Evolutionary conservation across 2,888 invertebrate species (phyloP).

Genomic region (Lymantria monacha): DNA sequence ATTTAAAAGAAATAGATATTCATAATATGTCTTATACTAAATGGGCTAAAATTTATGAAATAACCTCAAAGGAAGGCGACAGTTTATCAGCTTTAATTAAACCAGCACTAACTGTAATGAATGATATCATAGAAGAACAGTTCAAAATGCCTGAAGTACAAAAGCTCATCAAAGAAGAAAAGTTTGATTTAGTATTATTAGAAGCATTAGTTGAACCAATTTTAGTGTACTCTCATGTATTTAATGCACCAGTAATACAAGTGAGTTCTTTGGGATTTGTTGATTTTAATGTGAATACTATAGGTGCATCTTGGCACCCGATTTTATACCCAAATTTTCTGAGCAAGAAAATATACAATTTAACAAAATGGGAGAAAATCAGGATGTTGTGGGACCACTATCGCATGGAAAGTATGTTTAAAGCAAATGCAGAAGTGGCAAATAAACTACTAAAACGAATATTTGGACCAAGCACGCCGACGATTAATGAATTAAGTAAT

Average conservation of each 20-base stretch:
- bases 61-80: neutral
- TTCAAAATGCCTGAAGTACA: constrained; percentile 2
- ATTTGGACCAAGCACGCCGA: constrained; percentile 32
- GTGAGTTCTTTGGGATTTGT: constrained; percentile 45
- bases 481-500: constrained; percentile 12
- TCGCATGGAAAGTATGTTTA: constrained; percentile 7
- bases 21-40: constrained; percentile 40
- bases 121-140: neutral
- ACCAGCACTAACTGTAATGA: neutral
- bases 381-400: constrained; percentile 20
- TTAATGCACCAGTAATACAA: constrained; percentile 48
- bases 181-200: constrained; percentile 41
- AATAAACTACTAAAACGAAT: constrained; percentile 20
- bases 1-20: constrained; percentile 55
- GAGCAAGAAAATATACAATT: constrained; percentile 28
- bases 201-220: constrained; percentile 40
- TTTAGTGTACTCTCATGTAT: constrained; percentile 39
- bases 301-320: constrained; percentile 41
- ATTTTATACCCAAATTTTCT: constrained; percentile 34
- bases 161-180: constrained; percentile 8
- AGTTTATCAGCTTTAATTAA: neutral
- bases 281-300: constrained; percentile 18
- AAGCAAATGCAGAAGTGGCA: constrained; percentile 14
- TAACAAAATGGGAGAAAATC: constrained; percentile 41
- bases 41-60: constrained; percentile 17